These are phyloP conservation scores for Vireo griseus DNA, from an alignment of 2,797 vertebrate genomes.

Conservation along the genomic window DNA sequence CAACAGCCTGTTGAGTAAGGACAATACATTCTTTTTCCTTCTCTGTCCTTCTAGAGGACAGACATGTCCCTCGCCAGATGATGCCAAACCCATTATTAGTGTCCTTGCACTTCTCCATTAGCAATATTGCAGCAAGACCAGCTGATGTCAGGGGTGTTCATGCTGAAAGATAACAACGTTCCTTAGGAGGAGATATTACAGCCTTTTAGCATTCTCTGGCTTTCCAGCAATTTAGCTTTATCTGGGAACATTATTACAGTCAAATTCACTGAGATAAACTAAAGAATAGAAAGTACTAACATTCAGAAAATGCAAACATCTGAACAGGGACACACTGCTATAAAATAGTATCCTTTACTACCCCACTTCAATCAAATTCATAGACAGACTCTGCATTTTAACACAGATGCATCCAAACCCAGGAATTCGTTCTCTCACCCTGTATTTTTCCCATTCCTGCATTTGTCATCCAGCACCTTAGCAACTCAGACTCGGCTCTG, in stretches of 20 bases:
- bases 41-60: not conserved
- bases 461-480: not conserved
- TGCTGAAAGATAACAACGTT: not conserved
- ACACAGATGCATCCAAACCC: not conserved
- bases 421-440: not conserved
- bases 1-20: not conserved
- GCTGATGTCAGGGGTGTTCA: conserved; percentile 18
- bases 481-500: not conserved
- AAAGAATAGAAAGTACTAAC: not conserved
- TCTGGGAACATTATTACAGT: not conserved
- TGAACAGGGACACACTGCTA: not conserved
- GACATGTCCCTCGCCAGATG: not conserved
- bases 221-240: not conserved
- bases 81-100: conserved; percentile 1
- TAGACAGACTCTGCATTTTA: not conserved
- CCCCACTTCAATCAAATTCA: not conserved
- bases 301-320: not conserved
- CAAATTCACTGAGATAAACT: not conserved
- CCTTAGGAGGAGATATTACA: not conserved
- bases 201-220: not conserved
- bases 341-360: not conserved
- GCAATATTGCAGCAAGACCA: not conserved
- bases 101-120: not conserved
- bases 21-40: not conserved
- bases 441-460: not conserved